Conservation (phyloP, 2,113 vertebrate species). For the Sisor rabdophorus region DNA sequence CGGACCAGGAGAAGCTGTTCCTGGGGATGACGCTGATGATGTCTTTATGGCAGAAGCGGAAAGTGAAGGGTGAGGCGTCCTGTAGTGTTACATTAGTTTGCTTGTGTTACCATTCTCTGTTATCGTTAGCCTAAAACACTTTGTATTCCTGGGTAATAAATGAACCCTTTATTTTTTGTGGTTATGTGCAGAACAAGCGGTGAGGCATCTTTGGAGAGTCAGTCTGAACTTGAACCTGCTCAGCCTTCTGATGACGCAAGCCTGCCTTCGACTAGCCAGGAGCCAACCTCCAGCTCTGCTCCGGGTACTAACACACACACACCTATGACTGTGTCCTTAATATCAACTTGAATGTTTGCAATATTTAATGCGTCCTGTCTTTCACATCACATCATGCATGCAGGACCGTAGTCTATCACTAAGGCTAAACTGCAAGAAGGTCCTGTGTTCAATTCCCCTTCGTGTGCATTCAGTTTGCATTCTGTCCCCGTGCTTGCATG, state of each 20-base stretch:
- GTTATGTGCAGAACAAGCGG: constrained; percentile 61
- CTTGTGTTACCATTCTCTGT: neutral
- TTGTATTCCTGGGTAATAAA: neutral
- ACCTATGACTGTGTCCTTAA: neutral
- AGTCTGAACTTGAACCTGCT: constrained; percentile 79
- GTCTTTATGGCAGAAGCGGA: constrained; percentile 89
- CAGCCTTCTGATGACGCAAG: constrained; percentile 83
- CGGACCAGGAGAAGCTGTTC: constrained; percentile 71
- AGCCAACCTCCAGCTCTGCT: constrained; percentile 77
- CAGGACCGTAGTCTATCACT: neutral
- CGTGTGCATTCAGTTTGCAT: too few relatives aligned
- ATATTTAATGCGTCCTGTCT: neutral
- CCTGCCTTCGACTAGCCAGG: constrained; percentile 92
- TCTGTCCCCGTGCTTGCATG: too few relatives aligned
- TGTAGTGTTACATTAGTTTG: neutral
- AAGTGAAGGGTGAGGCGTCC: constrained; percentile 79
- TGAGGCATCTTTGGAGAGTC: constrained; percentile 83
- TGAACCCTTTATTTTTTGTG: neutral
- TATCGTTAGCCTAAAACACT: neutral
- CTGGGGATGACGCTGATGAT: constrained; percentile 87
- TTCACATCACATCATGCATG: neutral
- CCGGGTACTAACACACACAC: constrained; percentile 32
- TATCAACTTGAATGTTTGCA: neutral
- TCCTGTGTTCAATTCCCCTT: too few relatives aligned
- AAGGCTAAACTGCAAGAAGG: neutral